phyloP scores from a whole-genome alignment of 1,140 invertebrate species.

The Cyrtorhinus lividipennis region DNA sequence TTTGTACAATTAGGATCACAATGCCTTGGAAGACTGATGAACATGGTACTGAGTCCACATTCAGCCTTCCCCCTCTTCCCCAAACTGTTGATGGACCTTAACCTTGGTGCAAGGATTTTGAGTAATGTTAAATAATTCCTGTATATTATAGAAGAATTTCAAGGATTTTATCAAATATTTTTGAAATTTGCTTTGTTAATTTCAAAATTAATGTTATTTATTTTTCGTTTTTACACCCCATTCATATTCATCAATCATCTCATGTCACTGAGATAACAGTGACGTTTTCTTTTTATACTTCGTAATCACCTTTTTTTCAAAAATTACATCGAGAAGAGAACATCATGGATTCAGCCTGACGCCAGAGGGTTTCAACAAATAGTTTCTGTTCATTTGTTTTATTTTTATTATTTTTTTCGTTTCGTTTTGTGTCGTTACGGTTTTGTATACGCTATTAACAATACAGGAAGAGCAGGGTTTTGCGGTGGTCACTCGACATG shows the following conservation, averaged over 20 bases:
- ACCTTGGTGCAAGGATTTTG: too few species aligned
- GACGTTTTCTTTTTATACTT: not conserved
- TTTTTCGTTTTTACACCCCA: not conserved
- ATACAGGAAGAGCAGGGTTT: conserved; percentile 22
- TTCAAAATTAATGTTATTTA: not conserved
- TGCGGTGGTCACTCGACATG: conserved; percentile 43
- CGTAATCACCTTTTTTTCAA: too few species aligned
- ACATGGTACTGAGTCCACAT: too few species aligned
- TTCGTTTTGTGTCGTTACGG: conserved; percentile 20
- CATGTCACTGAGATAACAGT: not conserved
- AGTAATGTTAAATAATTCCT: too few species aligned
- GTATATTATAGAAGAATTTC: too few species aligned
- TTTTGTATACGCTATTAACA: conserved; percentile 14
- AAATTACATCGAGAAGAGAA: not conserved
- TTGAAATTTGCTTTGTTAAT: not conserved
- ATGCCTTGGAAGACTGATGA: too few species aligned
- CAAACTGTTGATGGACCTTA: too few species aligned
- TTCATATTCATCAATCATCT: too few species aligned
- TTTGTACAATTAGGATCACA: too few species aligned
- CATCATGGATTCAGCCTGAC: not conserved
- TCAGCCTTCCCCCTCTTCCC: too few species aligned
- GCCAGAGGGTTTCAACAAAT: not conserved
- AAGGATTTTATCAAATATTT: not conserved
- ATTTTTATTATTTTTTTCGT: conserved; percentile 26
- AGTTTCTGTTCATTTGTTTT: too few species aligned